Evolutionary conservation across 2,113 vertebrate species (phyloP).

Genomic region (Campylomormyrus numenius): DNA sequence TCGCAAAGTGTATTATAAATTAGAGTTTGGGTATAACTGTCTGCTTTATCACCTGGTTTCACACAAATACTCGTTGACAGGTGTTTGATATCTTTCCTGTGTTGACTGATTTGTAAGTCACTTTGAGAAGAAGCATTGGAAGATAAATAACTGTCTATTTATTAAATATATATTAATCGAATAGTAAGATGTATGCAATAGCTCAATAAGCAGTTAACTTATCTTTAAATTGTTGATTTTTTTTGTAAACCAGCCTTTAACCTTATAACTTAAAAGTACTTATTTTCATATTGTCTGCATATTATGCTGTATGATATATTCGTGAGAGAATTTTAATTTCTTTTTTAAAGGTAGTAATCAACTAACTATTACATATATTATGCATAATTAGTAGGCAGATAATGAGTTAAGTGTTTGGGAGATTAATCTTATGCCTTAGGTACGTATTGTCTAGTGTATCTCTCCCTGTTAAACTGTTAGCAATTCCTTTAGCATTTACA

Average conservation of each 20-base stretch:
- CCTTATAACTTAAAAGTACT: not conserved
- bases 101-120: not conserved
- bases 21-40: not conserved
- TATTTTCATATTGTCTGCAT: not conserved
- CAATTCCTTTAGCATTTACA: not conserved
- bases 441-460: not conserved
- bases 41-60: not conserved
- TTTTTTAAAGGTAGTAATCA: not conserved
- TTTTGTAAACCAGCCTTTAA: not conserved
- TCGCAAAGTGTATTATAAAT: not conserved
- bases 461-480: not conserved
- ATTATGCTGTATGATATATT: not conserved
- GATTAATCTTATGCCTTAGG: not conserved
- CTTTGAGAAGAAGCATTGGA: not conserved
- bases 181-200: not conserved
- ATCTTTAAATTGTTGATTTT: not conserved
- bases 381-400: not conserved
- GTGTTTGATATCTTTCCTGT: not conserved
- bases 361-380: not conserved
- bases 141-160: not conserved
- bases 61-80: not conserved
- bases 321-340: not conserved
- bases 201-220: not conserved
- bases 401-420: not conserved
- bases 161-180: not conserved